Percentiles rank a stretch among this genome's conserved stretches.
phyloP scores from a whole-genome alignment of 2,797 vertebrate species.

The Ctenopoma multispine region DNA sequence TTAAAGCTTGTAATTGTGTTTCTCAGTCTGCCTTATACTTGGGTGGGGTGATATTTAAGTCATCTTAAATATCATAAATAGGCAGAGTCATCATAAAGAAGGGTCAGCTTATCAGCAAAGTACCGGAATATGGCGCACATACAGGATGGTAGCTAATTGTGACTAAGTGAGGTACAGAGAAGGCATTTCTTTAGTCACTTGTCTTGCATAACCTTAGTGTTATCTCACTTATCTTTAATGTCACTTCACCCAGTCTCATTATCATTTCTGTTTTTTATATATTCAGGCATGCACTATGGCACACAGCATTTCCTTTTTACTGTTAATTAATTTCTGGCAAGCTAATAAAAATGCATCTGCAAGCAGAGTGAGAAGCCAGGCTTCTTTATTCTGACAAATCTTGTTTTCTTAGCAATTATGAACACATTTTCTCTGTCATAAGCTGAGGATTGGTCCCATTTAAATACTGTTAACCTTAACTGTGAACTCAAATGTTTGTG shows the following conservation, averaged over 20 bases:
- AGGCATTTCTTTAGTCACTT: constrained; percentile 1
- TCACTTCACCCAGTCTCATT: neutral
- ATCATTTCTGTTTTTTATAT: neutral
- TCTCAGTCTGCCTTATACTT: too few relatives aligned
- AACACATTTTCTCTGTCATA: neutral
- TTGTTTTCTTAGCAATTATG: constrained; percentile 1
- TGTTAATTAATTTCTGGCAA: constrained; percentile 23
- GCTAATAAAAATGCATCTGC: constrained; percentile 21
- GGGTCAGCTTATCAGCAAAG: too few relatives aligned
- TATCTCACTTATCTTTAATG: neutral
- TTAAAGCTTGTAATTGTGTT: too few relatives aligned
- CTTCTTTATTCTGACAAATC: neutral
- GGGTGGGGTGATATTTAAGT: too few relatives aligned
- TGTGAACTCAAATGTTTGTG: constrained; percentile 2
- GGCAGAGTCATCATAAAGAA: too few relatives aligned
- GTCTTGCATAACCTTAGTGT: constrained; percentile 8
- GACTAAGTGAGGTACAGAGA: neutral
- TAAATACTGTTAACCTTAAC: neutral
- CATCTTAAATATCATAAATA: too few relatives aligned
- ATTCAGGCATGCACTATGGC: neutral
- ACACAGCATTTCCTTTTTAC: constrained; percentile 15
- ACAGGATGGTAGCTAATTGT: neutral
- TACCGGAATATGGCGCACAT: too few relatives aligned
- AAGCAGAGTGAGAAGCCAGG: constrained; percentile 1
- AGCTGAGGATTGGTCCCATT: neutral